These are phyloP conservation scores for Clepsis dumicolana DNA, from an alignment of 2,888 invertebrate species.

Conservation along the genomic window DNA sequence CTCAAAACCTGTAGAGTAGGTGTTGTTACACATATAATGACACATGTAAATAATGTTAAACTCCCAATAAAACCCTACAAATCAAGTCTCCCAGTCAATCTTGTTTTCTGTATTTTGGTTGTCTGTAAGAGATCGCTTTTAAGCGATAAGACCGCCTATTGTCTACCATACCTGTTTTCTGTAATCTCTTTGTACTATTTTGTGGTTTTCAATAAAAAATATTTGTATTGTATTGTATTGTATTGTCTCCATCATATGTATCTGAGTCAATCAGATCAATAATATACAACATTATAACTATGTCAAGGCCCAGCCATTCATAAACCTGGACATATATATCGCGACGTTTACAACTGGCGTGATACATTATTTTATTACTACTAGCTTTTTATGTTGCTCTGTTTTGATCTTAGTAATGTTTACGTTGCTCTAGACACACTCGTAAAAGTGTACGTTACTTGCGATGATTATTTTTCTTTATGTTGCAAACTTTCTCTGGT, in stretches of 20 bases:
- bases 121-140: too few relatives aligned
- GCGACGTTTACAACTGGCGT: slow-evolving; percentile 29
- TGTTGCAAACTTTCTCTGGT: not conserved
- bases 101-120: too few relatives aligned
- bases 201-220: too few relatives aligned
- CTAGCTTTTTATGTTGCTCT: slow-evolving; percentile 25
- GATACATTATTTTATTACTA: slow-evolving; percentile 34
- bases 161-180: too few relatives aligned
- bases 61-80: too few relatives aligned
- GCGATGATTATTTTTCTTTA: not conserved
- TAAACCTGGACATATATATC: slow-evolving; percentile 37
- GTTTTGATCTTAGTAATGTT: slow-evolving; percentile 25
- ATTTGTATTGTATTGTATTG: too few relatives aligned
- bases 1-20: too few relatives aligned
- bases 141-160: too few relatives aligned
- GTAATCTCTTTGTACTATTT: too few relatives aligned
- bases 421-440: not conserved
- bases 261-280: slow-evolving; percentile 20
- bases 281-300: slow-evolving; percentile 19
- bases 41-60: too few relatives aligned
- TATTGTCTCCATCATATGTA: slow-evolving; percentile 17
- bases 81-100: too few relatives aligned
- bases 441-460: not conserved
- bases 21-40: too few relatives aligned
- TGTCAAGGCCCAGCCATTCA: slow-evolving; percentile 42